phyloP scores from a whole-genome alignment of 2,888 invertebrate species.

The Drosophila prolongata region DNA sequence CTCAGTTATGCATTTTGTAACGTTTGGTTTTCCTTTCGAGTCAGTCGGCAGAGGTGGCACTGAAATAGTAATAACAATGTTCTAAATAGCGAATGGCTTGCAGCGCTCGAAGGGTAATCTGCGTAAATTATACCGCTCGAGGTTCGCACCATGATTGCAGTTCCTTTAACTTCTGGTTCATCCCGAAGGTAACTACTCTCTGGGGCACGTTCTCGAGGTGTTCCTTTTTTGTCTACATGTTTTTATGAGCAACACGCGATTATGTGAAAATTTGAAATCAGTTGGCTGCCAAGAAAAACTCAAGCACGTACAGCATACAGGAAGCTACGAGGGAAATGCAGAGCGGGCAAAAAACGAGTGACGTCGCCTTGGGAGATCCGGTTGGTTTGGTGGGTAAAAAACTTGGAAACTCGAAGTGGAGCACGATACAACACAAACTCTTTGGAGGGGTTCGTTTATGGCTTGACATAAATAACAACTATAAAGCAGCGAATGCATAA shows the following conservation, averaged over 20 bases:
- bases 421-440: conserved; percentile 10
- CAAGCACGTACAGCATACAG: conserved; percentile 33
- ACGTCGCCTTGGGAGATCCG: conserved; percentile 22
- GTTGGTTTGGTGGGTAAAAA: conserved; percentile 4
- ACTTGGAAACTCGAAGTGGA: conserved; percentile 26
- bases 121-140: no score
- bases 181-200: conserved; percentile 1
- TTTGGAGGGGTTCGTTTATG: conserved; percentile 32
- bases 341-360: conserved; percentile 7
- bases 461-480: conserved; percentile 38
- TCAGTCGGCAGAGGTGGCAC: not conserved
- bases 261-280: conserved; percentile 46
- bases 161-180: not conserved
- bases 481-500: conserved; percentile 26
- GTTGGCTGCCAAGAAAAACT: conserved; percentile 25
- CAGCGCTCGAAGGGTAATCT: conserved; percentile 17
- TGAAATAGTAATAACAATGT: conserved; percentile 11
- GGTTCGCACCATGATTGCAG: conserved; percentile 1
- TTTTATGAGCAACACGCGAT: conserved; percentile 28
- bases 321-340: conserved; percentile 35
- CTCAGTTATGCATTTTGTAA: conserved; percentile 64
- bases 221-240: conserved; percentile 1
- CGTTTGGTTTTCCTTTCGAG: conserved; percentile 15
- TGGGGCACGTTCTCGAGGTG: conserved; percentile 11
- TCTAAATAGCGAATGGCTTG: not conserved